These are phyloP conservation scores for Chaenocephalus aceratus DNA, from an alignment of 2,113 vertebrate species.

Conservation along the genomic window DNA sequence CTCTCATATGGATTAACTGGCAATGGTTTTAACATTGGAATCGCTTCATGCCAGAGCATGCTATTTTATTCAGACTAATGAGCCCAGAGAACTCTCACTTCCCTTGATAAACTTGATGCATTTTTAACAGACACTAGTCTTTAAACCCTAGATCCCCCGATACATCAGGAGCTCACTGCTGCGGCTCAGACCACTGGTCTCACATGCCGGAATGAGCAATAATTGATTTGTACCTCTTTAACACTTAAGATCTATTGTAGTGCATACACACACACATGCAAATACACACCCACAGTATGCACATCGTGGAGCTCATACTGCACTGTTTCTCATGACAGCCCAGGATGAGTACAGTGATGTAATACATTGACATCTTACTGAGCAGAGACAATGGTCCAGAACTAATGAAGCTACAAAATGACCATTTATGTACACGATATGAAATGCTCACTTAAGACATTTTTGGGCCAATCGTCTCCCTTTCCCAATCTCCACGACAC, in stretches of 20 bases:
- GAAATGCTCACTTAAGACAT: slow-evolving; percentile 10
- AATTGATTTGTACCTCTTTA: slow-evolving; percentile 40
- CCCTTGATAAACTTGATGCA: slow-evolving; percentile 83
- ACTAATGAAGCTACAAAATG: slow-evolving; percentile 68
- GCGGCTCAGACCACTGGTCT: slow-evolving; percentile 58
- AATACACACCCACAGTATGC: slow-evolving; percentile 26
- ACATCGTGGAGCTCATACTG: slow-evolving; percentile 1
- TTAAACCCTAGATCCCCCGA: slow-evolving; percentile 64
- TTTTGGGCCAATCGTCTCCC: neutral
- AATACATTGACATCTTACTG: slow-evolving; percentile 64
- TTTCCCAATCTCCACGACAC: slow-evolving; percentile 10
- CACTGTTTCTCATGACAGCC: slow-evolving; percentile 20
- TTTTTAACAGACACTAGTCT: slow-evolving; percentile 82
- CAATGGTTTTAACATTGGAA: slow-evolving; percentile 71
- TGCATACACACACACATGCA: slow-evolving; percentile 18
- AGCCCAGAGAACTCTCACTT: slow-evolving; percentile 80
- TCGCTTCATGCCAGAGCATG: slow-evolving; percentile 76
- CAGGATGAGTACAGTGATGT: slow-evolving; percentile 48
- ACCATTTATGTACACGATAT: slow-evolving; percentile 49
- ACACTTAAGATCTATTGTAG: slow-evolving; percentile 13
- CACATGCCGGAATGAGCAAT: slow-evolving; percentile 47
- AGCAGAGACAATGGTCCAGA: slow-evolving; percentile 53
- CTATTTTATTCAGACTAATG: slow-evolving; percentile 83
- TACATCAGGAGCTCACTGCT: slow-evolving; percentile 57
- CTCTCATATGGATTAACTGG: slow-evolving; percentile 81